Percentiles rank a stretch among this genome's conserved stretches.
phyloP scores from a whole-genome alignment of 2,113 vertebrate species.

The Rallus limicola region DNA sequence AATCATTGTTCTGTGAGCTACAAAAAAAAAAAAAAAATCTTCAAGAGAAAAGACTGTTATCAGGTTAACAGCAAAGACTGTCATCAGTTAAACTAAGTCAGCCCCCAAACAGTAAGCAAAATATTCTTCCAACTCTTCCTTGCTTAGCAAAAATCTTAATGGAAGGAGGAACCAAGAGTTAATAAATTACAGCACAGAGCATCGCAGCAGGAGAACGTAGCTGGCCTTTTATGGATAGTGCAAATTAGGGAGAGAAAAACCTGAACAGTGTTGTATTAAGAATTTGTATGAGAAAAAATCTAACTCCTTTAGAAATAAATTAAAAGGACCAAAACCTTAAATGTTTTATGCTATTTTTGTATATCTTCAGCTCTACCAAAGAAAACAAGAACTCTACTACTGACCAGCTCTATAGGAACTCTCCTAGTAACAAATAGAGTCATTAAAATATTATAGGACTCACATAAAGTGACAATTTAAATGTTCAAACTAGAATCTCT shows the following conservation, averaged over 20 bases:
- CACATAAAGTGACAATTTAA: not conserved
- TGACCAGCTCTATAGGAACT: not conserved
- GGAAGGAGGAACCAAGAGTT: not conserved
- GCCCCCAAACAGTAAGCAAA: not conserved
- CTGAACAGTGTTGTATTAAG: not conserved
- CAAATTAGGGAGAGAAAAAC: not conserved
- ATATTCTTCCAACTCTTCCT: not conserved
- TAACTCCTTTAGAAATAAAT: not conserved
- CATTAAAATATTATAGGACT: not conserved
- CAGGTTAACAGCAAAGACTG: not conserved
- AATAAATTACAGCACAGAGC: not conserved
- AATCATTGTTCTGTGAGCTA: not conserved
- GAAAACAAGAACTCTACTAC: not conserved
- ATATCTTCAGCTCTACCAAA: not conserved
- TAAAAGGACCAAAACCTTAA: not conserved
- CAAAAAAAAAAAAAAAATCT: not conserved
- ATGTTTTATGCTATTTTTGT: not conserved
- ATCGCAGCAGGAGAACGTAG: not conserved
- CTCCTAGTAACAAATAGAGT: not conserved
- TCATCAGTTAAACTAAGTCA: not conserved
- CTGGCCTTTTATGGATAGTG: not conserved
- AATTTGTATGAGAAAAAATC: not conserved
- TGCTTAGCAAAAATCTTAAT: fast-evolving
- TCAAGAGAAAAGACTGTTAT: not conserved
- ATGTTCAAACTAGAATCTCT: not conserved